A percentile compares a stretch with the other conserved stretches of the same genome.
Evolutionary conservation across 2,797 vertebrate species (phyloP).

Genomic region (Xerus rutilus): DNA sequence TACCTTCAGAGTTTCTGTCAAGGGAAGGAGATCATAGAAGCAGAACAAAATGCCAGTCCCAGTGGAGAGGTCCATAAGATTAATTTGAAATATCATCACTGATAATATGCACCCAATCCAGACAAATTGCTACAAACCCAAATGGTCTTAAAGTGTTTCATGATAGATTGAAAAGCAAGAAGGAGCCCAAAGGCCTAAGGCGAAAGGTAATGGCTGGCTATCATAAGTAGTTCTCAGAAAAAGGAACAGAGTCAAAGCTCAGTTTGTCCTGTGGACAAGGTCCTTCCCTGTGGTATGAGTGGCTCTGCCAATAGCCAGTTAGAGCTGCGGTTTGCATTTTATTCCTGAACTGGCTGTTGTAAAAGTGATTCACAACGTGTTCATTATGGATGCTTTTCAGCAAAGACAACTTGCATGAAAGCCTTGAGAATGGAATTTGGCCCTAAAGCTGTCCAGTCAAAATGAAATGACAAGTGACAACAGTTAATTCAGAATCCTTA

Average conservation of each 20-base stretch:
- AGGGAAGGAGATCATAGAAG: rapidly evolving
- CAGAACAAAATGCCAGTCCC: background rate
- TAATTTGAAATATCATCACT: background rate
- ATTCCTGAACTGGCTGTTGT: background rate
- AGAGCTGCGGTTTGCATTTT: background rate
- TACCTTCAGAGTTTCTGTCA: rapidly evolving
- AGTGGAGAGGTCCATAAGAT: background rate
- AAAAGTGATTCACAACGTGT: slow-evolving; percentile 21
- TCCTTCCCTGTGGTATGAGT: background rate
- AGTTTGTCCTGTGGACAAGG: background rate
- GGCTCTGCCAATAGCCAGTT: background rate
- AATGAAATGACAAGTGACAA: background rate
- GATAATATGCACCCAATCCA: background rate
- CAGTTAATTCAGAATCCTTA: background rate
- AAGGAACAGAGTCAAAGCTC: background rate
- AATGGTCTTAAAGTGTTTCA: background rate
- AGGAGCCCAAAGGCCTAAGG: background rate
- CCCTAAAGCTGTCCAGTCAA: background rate
- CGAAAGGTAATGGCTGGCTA: background rate
- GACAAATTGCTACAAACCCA: background rate
- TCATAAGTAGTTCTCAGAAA: background rate
- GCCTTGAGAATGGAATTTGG: background rate
- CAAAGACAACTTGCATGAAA: background rate
- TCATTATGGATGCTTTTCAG: background rate
- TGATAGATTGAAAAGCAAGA: background rate